Evolutionary conservation across 2,888 invertebrate species (phyloP).

Genomic region (Lycia hirtaria): DNA sequence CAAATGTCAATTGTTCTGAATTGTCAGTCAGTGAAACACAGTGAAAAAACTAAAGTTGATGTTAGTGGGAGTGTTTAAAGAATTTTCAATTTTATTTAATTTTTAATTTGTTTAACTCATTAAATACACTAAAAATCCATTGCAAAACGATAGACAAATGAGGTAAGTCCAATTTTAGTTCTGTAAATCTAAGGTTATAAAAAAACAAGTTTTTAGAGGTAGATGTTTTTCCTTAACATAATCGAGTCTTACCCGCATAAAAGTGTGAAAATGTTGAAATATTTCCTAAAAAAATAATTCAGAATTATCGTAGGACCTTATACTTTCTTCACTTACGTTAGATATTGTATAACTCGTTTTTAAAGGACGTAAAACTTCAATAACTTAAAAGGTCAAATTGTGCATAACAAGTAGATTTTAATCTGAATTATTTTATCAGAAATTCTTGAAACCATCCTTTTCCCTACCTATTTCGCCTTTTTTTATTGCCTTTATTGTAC

Average conservation of each 20-base stretch:
- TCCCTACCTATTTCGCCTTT: no score
- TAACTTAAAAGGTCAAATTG: no score
- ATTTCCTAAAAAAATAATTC: neutral
- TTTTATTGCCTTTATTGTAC: no score
- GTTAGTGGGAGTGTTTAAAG: neutral
- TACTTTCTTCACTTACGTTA: no score
- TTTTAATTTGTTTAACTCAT: constrained; percentile 4
- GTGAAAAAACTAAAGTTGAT: neutral
- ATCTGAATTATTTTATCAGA: no score
- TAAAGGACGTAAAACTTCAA: no score
- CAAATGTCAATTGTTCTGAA: neutral
- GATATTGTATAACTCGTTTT: no score
- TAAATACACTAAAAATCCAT: constrained; percentile 1
- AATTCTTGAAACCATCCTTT: no score
- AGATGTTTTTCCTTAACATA: constrained; percentile 3
- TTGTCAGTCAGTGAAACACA: neutral
- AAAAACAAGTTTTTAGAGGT: constrained; percentile 2
- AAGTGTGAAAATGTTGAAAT: neutral
- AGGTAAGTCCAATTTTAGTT: constrained; percentile 44
- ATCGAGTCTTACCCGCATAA: neutral
- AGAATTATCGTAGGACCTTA: neutral
- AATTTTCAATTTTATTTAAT: constrained; percentile 16
- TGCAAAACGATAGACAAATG: constrained; percentile 43
- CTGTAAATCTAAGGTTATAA: neutral
- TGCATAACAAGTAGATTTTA: no score